phyloP scores from a whole-genome alignment of 2,888 invertebrate genomes.

The Apeira syringaria region DNA sequence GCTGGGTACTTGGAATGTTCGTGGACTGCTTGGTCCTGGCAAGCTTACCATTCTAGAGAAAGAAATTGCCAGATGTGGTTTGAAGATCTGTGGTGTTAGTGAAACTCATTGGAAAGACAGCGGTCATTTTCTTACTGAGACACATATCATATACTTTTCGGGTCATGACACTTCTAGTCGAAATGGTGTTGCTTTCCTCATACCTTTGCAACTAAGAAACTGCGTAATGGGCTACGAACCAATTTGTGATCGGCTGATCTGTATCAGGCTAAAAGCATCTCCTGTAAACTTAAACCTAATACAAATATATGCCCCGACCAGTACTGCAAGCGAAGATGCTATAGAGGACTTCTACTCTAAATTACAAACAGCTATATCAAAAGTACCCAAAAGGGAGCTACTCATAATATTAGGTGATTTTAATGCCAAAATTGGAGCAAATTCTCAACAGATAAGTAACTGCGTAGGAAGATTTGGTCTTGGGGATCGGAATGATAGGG shows the following conservation, averaged over 20 bases:
- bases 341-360: constrained; percentile 14
- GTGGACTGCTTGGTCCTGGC: not conserved
- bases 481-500: constrained; percentile 24
- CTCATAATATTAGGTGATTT: constrained; percentile 16
- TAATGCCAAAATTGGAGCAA: constrained; percentile 25
- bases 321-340: constrained; percentile 11
- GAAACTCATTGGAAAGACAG: constrained; percentile 22
- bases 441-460: constrained; percentile 1
- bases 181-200: constrained; percentile 1
- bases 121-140: constrained; percentile 14
- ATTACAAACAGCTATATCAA: constrained; percentile 1
- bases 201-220: not conserved
- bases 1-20: not conserved
- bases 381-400: constrained; percentile 18
- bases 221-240: not conserved
- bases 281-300: constrained; percentile 20
- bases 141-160: constrained; percentile 19
- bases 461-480: constrained; percentile 20
- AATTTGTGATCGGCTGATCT: constrained; percentile 6
- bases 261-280: constrained; percentile 8
- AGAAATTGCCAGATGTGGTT: constrained; percentile 1
- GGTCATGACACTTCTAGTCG: constrained; percentile 2
- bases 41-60: not conserved
- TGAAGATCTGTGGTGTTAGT: constrained; percentile 3
- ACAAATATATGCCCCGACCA: constrained; percentile 25